phyloP scores from a whole-genome alignment of 2,888 invertebrate genomes.

The Acleris holmiana region DNA sequence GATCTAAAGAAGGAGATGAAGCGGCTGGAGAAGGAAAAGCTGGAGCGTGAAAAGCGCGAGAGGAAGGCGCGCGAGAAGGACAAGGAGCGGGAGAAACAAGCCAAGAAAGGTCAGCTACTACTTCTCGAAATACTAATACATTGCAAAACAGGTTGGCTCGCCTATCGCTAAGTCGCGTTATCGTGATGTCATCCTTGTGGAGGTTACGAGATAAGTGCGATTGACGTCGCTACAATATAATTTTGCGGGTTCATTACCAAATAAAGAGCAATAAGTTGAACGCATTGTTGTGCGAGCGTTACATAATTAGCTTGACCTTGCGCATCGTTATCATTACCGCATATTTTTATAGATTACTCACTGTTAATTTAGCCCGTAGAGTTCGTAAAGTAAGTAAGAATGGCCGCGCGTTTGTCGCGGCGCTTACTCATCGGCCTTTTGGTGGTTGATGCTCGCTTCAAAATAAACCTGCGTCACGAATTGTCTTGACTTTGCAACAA shows the following conservation, averaged over 20 bases:
- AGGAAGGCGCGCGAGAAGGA: constrained; percentile 82
- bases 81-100: constrained; percentile 75
- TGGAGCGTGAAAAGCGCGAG: constrained; percentile 77
- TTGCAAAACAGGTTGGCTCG: constrained; percentile 37
- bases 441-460: constrained; percentile 38
- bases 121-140: constrained; percentile 22
- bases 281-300: constrained; percentile 55
- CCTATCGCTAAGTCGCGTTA: constrained; percentile 46
- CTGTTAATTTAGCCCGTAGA: constrained; percentile 43
- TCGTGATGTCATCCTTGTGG: constrained; percentile 68
- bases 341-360: constrained; percentile 58
- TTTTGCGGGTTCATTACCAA: constrained; percentile 46
- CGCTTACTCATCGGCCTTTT: constrained; percentile 38
- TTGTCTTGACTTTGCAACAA: constrained; percentile 47
- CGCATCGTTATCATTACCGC: constrained; percentile 56
- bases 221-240: constrained; percentile 54
- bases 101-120: constrained; percentile 69
- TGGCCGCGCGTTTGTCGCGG: constrained; percentile 1
- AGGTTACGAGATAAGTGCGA: constrained; percentile 52
- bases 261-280: constrained; percentile 55
- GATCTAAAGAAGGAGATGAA: constrained; percentile 82
- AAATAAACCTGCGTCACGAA: constrained; percentile 45
- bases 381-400: constrained; percentile 21
- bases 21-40: constrained; percentile 78
- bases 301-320: constrained; percentile 72